Percentiles rank a stretch among this genome's conserved stretches.
Conservation (phyloP, 1,140 invertebrate species). For the Geopemphigus sp. region DNA sequence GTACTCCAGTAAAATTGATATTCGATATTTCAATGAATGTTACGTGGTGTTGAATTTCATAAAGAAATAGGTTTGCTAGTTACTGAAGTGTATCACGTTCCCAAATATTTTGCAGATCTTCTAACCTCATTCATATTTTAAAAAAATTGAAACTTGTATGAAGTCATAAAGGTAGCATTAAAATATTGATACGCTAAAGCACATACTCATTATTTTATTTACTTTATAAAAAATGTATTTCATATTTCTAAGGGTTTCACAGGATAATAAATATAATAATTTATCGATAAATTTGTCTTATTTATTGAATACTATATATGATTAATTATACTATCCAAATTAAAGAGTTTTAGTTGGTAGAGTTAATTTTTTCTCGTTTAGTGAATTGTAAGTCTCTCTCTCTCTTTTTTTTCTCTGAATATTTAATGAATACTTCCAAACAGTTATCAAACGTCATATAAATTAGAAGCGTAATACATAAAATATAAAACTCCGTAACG, state of each 20-base stretch:
- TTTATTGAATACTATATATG: not conserved
- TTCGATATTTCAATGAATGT: conserved; percentile 5
- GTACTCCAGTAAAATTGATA: conserved; percentile 34
- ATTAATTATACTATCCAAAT: conserved; percentile 5
- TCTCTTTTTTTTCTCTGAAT: not conserved
- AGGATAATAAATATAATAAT: not conserved
- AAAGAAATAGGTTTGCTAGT: conserved; percentile 1
- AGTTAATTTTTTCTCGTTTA: not conserved
- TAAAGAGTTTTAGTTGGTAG: not conserved
- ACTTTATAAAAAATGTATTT: not conserved
- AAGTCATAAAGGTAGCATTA: not conserved
- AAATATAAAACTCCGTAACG: not conserved
- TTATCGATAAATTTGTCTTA: not conserved
- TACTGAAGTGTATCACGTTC: conserved; percentile 26
- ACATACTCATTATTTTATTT: not conserved
- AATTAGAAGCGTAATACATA: not conserved
- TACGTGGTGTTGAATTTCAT: conserved; percentile 16
- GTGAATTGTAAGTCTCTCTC: not conserved
- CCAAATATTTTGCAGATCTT: conserved; percentile 8
- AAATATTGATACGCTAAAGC: not conserved
- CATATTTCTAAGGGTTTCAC: not conserved
- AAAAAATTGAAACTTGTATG: conserved; percentile 1
- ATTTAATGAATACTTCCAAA: not conserved
- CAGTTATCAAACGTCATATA: conserved; percentile 6
- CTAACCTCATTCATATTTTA: not conserved